These are phyloP conservation scores for Characodon lateralis DNA, from an alignment of 2,797 vertebrate genomes.

Conservation along the genomic window DNA sequence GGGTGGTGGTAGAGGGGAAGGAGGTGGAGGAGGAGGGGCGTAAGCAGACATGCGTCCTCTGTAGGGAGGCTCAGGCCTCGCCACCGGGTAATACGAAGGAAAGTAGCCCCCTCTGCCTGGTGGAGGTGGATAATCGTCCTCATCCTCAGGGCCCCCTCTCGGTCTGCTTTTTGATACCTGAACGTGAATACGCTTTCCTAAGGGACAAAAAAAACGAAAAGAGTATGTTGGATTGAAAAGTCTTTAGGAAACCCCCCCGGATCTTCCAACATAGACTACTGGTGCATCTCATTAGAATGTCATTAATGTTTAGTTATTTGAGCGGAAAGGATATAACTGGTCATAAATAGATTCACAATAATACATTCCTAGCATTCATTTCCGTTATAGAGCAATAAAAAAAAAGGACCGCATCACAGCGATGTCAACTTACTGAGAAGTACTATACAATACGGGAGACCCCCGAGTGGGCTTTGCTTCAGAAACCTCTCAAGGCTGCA, in stretches of 20 bases:
- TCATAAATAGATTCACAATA: too few relatives aligned
- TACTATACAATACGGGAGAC: too few relatives aligned
- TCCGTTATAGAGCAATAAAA: too few relatives aligned
- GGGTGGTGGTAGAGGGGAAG: slow-evolving; percentile 70
- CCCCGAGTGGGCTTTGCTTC: too few relatives aligned
- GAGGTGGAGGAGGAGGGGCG: slow-evolving; percentile 69
- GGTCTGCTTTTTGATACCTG: slow-evolving; percentile 94
- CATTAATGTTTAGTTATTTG: too few relatives aligned
- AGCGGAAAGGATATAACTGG: too few relatives aligned
- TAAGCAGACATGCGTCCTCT: slow-evolving; percentile 74
- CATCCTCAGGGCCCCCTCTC: slow-evolving; percentile 77
- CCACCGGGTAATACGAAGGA: slow-evolving; percentile 71
- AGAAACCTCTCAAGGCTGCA: too few relatives aligned
- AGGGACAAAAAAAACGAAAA: slow-evolving; percentile 36
- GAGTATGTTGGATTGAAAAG: slow-evolving; percentile 19
- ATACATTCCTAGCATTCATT: too few relatives aligned
- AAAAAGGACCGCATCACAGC: too few relatives aligned
- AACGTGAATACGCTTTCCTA: slow-evolving; percentile 94
- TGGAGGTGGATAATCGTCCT: slow-evolving; percentile 78
- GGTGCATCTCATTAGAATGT: background rate
- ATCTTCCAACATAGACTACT: background rate
- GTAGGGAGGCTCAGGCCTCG: slow-evolving; percentile 70
- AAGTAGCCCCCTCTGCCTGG: slow-evolving; percentile 75
- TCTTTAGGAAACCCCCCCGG: background rate
- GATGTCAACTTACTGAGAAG: too few relatives aligned